Percentiles rank a stretch among this genome's conserved stretches.
phyloP scores from a whole-genome alignment of 2,888 invertebrate species.

The Scrobipalpa costella region DNA sequence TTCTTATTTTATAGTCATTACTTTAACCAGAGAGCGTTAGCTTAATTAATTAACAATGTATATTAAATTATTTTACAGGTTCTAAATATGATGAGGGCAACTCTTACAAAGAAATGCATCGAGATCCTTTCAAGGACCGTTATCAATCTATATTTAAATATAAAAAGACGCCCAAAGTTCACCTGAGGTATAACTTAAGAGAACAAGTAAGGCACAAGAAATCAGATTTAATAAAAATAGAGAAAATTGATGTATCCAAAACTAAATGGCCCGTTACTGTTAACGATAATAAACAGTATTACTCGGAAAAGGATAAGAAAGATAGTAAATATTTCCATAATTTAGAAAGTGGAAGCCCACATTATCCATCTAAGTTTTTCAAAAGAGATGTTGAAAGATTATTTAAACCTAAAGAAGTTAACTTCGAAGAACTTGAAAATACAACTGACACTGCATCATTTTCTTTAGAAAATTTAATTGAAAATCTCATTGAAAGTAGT shows the following conservation, averaged over 20 bases:
- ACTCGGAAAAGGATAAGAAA: slow-evolving; percentile 31
- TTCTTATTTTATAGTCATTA: neutral
- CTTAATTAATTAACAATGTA: neutral
- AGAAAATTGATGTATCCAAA: slow-evolving; percentile 52
- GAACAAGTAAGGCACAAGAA: slow-evolving; percentile 64
- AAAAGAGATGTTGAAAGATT: slow-evolving; percentile 54
- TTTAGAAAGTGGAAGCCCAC: slow-evolving; percentile 27
- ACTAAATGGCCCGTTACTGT: slow-evolving; percentile 61
- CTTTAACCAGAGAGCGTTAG: neutral
- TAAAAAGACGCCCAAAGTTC: slow-evolving; percentile 57
- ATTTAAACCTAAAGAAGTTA: slow-evolving; percentile 41
- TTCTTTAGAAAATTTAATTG: slow-evolving; percentile 58
- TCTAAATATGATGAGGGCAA: neutral
- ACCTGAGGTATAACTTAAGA: slow-evolving; percentile 61
- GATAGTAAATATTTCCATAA: neutral
- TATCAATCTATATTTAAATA: slow-evolving; percentile 56
- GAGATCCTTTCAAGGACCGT: slow-evolving; percentile 58
- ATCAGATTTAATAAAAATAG: slow-evolving; percentile 47
- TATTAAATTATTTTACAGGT: neutral
- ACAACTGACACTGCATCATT: slow-evolving; percentile 41
- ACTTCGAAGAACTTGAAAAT: slow-evolving; percentile 30
- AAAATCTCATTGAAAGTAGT: slow-evolving; percentile 55
- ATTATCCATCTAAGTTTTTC: slow-evolving; percentile 47
- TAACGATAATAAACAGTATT: slow-evolving; percentile 38
- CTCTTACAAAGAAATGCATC: slow-evolving; percentile 35